Evolutionary conservation across 2,888 invertebrate species (phyloP), one percentile per base, ranked within the genome.

Genomic region (Leucoma salicis): DNA sequence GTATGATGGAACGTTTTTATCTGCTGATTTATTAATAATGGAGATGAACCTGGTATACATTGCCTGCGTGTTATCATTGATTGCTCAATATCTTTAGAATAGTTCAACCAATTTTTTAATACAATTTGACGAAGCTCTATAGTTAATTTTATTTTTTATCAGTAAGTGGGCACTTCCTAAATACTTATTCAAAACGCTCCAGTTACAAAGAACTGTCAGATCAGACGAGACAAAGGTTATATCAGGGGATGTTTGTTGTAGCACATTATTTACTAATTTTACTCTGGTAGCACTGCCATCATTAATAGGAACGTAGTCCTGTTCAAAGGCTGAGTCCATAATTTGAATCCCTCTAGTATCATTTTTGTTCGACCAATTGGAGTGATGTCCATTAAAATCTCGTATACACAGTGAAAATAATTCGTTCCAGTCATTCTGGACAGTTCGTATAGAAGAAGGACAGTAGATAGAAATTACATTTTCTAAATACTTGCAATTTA

Each of bases 401-500:
- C 25, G 10, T 25, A 8, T n/a, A n/a, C 2, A 10, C 8, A 6
- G 7, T 10, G 25, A 25, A n/a, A 25, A 25, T 10, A 25, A 10
- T 10, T 25, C n/a, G n/a, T 25, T 8, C 25, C 25, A 25, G 8
- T 25, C 25, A n/a, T 3, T 6, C 8, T 25, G 25, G 2, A 3
- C 2, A 6, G 25, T 25, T 25, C 10, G 7, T n/a, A 25, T n/a
- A 25, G 25, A 25, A 2, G 25, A 25, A 25, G 25, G 25, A 25
- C 25, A 25, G 10, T 25, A 25, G 7, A 25, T 10, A 10, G 25
- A 25, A 6, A 25, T 25, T 2, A 25, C 10, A 10, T 25, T 25
- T 25, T 25, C 10, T 10, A 25, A 2, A 10, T 10, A 6, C 8
- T n/a, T 25, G 25, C 25, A 21, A 2, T 46, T 57, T 60, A 36